A percentile compares a stretch with the other conserved stretches of the same genome.
These are phyloP conservation scores for Miltochrista miniata DNA, from an alignment of 2,888 invertebrate species.

Conservation along the genomic window DNA sequence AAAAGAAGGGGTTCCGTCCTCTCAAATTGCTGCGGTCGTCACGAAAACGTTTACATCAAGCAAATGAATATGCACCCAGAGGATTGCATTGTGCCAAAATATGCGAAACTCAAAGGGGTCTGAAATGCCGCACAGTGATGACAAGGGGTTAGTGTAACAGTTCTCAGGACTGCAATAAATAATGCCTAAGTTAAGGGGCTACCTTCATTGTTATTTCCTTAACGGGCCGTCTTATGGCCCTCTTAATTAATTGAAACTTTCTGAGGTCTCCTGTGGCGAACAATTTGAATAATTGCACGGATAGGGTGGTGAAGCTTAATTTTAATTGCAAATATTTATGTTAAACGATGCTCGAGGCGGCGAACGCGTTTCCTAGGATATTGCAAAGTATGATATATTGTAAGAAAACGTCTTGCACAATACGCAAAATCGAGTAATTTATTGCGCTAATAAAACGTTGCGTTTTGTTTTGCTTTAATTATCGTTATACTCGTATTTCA, in stretches of 20 bases:
- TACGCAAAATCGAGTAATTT: conserved; percentile 44
- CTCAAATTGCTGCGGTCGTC: not conserved
- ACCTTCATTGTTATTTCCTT: conserved; percentile 80
- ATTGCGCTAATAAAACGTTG: conserved; percentile 27
- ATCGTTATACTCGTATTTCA: no score
- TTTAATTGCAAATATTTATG: conserved; percentile 84
- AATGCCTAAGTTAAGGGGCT: conserved; percentile 66
- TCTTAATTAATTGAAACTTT: conserved; percentile 84
- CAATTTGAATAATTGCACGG: conserved; percentile 82
- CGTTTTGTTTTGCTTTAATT: conserved; percentile 33
- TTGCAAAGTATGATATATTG: conserved; percentile 75
- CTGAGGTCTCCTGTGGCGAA: conserved; percentile 80
- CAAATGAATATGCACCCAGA: conserved; percentile 58
- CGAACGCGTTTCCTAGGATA: conserved; percentile 56
- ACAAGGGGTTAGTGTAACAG: conserved; percentile 63
- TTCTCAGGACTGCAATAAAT: conserved; percentile 72
- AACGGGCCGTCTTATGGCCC: conserved; percentile 81
- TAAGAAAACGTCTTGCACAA: conserved; percentile 45
- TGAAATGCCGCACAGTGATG: conserved; percentile 65
- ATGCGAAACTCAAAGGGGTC: conserved; percentile 51
- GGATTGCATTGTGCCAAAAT: conserved; percentile 54
- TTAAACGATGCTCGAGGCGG: conserved; percentile 66
- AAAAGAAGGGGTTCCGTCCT: not conserved
- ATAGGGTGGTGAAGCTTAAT: conserved; percentile 78
- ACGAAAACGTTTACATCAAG: conserved; percentile 36